phyloP scores from a whole-genome alignment of 1,140 invertebrate species.

The Penaeus japonicus region DNA sequence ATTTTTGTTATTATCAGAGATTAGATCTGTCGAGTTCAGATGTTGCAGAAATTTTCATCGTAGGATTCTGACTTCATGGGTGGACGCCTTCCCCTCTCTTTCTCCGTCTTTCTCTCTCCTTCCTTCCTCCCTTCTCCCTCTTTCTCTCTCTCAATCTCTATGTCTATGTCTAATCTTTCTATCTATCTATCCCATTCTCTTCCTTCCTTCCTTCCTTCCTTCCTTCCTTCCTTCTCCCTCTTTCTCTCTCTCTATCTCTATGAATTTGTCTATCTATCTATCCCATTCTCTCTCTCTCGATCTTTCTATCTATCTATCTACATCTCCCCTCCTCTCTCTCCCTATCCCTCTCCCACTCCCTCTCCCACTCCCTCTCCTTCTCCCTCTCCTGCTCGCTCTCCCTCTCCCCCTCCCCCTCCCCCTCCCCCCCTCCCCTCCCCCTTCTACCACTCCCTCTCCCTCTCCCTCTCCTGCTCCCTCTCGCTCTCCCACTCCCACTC shows the following conservation, averaged over 20 bases:
- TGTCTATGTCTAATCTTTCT: neutral
- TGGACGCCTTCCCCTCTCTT: no score
- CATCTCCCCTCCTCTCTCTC: neutral
- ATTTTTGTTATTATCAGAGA: no score
- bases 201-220: no score
- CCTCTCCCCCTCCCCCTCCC: no score
- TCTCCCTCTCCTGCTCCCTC: neutral
- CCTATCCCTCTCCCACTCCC: no score
- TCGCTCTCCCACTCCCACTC: neutral
- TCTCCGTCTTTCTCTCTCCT: neutral
- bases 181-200: no score
- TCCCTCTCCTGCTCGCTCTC: neutral
- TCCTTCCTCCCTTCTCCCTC: neutral
- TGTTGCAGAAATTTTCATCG: neutral
- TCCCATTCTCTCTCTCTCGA: neutral
- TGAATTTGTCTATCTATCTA: no score
- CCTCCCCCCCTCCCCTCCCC: neutral
- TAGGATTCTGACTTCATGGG: no score
- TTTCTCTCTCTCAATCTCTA: no score
- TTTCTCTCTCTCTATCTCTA: neutral
- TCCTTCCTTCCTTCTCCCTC: neutral
- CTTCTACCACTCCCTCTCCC: neutral
- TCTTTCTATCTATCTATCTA: neutral
- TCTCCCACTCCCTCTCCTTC: neutral
- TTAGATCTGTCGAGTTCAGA: no score